These are phyloP conservation scores for Periparus ater DNA, from an alignment of 2,797 vertebrate species.

Conservation along the genomic window DNA sequence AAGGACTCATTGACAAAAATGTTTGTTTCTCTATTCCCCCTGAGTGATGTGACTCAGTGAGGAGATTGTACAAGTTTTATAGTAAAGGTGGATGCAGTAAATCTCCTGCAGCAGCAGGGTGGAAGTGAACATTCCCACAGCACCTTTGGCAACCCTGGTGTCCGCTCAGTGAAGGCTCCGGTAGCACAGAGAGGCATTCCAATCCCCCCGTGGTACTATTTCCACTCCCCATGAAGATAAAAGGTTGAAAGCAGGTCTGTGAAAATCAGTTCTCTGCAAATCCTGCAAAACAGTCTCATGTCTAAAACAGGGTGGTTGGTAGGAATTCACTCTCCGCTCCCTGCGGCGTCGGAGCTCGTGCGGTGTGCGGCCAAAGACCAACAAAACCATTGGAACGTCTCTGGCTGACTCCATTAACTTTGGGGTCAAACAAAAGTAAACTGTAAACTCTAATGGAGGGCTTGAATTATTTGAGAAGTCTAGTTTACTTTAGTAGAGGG, in stretches of 20 bases:
- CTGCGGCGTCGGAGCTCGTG: rapidly evolving
- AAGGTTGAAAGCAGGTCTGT: neutral
- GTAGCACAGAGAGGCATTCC: neutral
- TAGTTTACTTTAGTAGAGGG: conserved; percentile 55
- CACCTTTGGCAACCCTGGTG: neutral
- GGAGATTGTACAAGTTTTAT: neutral
- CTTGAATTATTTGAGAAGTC: conserved; percentile 41
- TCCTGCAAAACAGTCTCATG: neutral
- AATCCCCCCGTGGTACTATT: neutral
- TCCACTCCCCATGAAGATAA: neutral
- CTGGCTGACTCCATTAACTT: conserved; percentile 26
- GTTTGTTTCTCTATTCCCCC: neutral
- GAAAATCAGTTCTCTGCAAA: neutral
- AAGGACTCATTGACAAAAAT: neutral
- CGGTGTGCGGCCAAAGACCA: neutral
- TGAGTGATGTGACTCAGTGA: neutral
- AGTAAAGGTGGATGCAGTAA: neutral
- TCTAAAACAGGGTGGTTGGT: neutral
- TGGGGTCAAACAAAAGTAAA: conserved; percentile 58
- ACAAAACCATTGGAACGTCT: conserved; percentile 17
- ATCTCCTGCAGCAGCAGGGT: neutral
- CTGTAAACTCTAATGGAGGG: conserved; percentile 52
- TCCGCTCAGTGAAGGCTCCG: neutral
- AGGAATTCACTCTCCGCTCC: neutral
- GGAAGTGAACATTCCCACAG: neutral